A percentile compares a stretch with the other conserved stretches of the same genome.
phyloP scores from a whole-genome alignment of 37 sponge, comb jelly and placozoan genomes.

The Spongilla lacustris region DNA sequence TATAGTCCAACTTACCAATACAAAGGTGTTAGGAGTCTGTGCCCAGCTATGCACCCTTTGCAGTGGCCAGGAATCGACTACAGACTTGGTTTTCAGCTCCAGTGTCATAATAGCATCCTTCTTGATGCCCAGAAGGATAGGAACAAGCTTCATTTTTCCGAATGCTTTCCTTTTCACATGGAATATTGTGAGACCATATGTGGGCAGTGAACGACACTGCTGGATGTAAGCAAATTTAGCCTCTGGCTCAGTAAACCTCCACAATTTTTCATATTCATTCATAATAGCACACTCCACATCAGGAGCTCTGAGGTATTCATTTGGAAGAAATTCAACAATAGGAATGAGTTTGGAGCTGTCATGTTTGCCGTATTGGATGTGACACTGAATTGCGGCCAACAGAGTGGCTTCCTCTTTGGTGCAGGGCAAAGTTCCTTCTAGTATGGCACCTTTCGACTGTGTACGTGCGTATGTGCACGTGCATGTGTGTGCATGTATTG shows the following conservation, averaged over 20 bases:
- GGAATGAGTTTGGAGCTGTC: not conserved
- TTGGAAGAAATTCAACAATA: not conserved
- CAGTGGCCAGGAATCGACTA: not conserved
- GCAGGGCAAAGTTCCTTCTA: not conserved
- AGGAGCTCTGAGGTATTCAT: not conserved
- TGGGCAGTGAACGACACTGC: not conserved
- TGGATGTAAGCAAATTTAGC: constrained; percentile 2
- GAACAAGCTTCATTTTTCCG: not conserved
- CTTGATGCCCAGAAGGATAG: not conserved
- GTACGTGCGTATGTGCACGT: not conserved
- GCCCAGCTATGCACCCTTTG: not conserved
- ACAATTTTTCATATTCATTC: not conserved
- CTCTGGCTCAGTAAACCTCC: not conserved
- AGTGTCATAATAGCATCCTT: not conserved
- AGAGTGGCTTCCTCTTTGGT: constrained; percentile 25
- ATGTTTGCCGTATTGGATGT: not conserved
- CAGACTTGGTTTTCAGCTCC: not conserved
- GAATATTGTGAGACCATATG: not conserved
- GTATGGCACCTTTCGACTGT: constrained; percentile 6
- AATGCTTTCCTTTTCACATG: not conserved
- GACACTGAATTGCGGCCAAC: constrained; percentile 29
- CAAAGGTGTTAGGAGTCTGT: not conserved
- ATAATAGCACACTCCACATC: not conserved
- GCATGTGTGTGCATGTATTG: not conserved
- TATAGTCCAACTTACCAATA: not conserved